Conservation (phyloP, 2,888 invertebrate species). For the Lampropteryx suffumata region DNA sequence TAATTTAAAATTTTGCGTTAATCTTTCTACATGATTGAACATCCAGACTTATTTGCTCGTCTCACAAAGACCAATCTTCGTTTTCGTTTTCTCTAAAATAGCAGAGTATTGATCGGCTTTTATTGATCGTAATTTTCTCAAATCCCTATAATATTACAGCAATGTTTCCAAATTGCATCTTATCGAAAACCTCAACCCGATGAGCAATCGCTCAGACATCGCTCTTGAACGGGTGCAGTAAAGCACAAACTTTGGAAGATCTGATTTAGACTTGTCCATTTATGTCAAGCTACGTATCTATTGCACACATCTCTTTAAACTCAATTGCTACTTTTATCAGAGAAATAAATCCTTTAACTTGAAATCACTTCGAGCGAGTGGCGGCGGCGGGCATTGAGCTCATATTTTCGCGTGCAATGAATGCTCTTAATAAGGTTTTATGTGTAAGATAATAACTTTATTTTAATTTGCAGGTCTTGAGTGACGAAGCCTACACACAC, state of each 20-base stretch:
- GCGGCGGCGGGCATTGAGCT: no score
- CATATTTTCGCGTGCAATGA: no score
- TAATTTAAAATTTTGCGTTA: no score
- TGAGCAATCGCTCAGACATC: conserved; percentile 29
- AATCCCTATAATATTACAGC: conserved; percentile 39
- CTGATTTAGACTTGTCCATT: conserved; percentile 25
- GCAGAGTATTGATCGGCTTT: conserved; percentile 20
- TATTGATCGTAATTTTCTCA: conserved; percentile 36
- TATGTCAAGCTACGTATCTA: conserved; percentile 5
- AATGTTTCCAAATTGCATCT: conserved; percentile 41
- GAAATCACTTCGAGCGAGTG: neutral
- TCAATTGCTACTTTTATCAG: conserved; percentile 4
- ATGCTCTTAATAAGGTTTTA: no score
- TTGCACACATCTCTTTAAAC: conserved; percentile 10
- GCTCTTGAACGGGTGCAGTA: conserved; percentile 25
- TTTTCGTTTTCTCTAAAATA: conserved; percentile 9
- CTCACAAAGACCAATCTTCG: conserved; percentile 1
- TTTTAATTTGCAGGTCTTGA: conserved; percentile 57
- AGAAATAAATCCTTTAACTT: conserved; percentile 9
- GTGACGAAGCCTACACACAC: conserved; percentile 81
- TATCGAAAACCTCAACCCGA: conserved; percentile 28
- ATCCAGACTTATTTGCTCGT: neutral
- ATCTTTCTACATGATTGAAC: neutral
- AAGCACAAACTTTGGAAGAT: conserved; percentile 21
- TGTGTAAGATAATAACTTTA: no score